Conservation (phyloP, 2,888 invertebrate species). For the Standfussiana lucernea region DNA sequence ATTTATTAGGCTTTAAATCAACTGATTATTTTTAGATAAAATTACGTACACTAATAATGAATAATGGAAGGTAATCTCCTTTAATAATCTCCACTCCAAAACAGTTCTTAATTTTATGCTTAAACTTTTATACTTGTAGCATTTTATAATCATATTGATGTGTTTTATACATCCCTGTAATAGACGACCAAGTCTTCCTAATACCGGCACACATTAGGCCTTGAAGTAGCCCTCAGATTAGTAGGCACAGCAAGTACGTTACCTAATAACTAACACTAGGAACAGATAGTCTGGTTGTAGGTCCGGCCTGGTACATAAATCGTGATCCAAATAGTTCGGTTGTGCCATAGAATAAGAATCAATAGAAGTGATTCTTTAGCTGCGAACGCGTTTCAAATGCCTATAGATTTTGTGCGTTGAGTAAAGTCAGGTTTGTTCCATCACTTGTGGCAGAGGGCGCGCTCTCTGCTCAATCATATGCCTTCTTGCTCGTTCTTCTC, state of each 20-base stretch:
- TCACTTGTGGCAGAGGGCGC: not conserved
- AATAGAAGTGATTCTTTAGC: constrained; percentile 1
- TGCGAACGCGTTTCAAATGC: not conserved
- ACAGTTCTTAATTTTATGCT: not conserved
- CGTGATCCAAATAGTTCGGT: constrained; percentile 70
- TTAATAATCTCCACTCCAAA: not conserved
- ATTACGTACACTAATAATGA: not conserved
- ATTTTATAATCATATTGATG: not conserved
- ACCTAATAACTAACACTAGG: constrained; percentile 43
- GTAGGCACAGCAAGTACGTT: constrained; percentile 21
- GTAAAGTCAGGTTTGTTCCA: too few relatives aligned
- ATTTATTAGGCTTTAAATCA: constrained; percentile 55
- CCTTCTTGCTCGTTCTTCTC: not conserved
- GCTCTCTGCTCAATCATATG: not conserved
- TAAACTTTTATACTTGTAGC: not conserved
- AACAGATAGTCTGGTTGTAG: constrained; percentile 63
- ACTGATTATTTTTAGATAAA: constrained; percentile 14
- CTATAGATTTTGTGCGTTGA: not conserved
- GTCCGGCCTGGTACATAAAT: constrained; percentile 70
- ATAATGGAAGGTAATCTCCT: not conserved
- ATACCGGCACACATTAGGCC: not conserved
- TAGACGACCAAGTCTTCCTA: not conserved
- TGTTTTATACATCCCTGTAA: not conserved
- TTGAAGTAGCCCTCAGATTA: constrained; percentile 25
- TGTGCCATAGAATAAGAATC: constrained; percentile 25